These are phyloP conservation scores for Dromaius novaehollandiae DNA, from an alignment of 2,113 vertebrate genomes.

Conservation along the genomic window DNA sequence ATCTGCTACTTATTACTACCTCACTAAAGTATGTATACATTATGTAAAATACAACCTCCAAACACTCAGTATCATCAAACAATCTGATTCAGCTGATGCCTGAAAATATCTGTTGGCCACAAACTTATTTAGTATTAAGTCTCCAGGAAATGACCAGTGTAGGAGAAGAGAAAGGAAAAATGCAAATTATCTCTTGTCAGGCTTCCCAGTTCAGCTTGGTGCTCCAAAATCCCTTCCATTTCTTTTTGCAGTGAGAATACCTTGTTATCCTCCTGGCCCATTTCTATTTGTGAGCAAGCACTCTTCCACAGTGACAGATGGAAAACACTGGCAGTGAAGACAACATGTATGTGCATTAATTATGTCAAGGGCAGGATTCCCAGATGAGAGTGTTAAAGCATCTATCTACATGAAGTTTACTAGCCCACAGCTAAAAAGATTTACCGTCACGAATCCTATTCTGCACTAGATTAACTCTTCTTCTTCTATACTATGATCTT, in stretches of 20 bases:
- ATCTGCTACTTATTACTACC: not conserved
- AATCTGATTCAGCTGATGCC: not conserved
- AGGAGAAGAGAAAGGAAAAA: not conserved
- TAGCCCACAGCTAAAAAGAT: conserved; percentile 3
- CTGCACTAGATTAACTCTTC: not conserved
- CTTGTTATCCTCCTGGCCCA: not conserved
- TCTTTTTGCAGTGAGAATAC: not conserved
- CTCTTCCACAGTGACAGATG: conserved; percentile 19
- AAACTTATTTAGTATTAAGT: not conserved
- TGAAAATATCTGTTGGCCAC: accelerated
- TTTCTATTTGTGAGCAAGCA: not conserved
- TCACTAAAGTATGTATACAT: not conserved
- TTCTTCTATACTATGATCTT: not conserved
- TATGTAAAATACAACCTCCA: not conserved
- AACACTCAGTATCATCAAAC: not conserved
- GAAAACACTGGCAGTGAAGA: conserved; percentile 7
- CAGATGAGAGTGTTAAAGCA: not conserved
- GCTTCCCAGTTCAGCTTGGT: not conserved
- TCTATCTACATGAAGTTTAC: not conserved
- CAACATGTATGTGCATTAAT: conserved; percentile 16
- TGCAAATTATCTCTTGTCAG: not conserved
- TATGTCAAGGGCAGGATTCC: conserved; percentile 45
- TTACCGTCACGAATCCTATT: not conserved
- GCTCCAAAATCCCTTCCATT: not conserved
- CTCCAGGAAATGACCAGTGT: not conserved